phyloP scores from a whole-genome alignment of 2,113 vertebrate genomes.

The Mus pahari region DNA sequence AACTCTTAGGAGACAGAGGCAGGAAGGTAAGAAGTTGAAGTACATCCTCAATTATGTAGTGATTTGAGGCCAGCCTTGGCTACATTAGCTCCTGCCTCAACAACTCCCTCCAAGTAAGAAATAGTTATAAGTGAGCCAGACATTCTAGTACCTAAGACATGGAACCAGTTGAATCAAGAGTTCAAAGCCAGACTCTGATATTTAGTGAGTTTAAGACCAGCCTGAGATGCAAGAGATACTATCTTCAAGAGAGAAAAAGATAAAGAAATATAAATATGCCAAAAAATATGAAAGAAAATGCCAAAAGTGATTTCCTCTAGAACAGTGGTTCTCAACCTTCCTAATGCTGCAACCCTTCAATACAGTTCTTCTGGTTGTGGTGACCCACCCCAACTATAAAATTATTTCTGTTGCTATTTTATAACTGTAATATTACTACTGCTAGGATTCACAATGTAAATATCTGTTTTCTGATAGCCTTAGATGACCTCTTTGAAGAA shows the following conservation, averaged over 20 bases:
- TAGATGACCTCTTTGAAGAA: not conserved
- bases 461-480: not conserved
- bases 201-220: not conserved
- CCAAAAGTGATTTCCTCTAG: not conserved
- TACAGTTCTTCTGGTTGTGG: not conserved
- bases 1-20: not conserved
- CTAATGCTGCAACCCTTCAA: not conserved
- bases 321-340: not conserved
- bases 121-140: not conserved
- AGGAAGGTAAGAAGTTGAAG: not conserved
- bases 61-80: not conserved
- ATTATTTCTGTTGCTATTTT: not conserved
- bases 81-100: not conserved
- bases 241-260: not conserved
- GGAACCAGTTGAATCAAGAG: not conserved
- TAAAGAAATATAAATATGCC: not conserved
- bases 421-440: not conserved
- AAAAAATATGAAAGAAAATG: not conserved
- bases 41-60: not conserved
- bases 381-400: not conserved
- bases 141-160: not conserved
- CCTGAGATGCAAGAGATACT: not conserved
- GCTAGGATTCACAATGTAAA: not conserved
- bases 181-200: not conserved
- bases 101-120: not conserved